These are phyloP conservation scores for Habrosyne pyritoides DNA, from an alignment of 2,888 invertebrate genomes.

Conservation along the genomic window DNA sequence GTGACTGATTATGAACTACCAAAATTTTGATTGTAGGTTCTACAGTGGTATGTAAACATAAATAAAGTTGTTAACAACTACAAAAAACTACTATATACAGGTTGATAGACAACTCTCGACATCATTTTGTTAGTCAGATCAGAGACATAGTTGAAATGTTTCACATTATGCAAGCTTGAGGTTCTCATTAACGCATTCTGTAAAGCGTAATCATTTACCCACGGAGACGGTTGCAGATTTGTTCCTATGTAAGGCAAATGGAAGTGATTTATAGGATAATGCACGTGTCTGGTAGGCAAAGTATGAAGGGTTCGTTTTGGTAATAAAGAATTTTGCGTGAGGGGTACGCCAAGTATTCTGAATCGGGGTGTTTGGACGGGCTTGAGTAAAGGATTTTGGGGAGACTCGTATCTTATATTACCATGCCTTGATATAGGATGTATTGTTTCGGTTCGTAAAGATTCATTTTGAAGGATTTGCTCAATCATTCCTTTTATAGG, in stretches of 20 bases:
- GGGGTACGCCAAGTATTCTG: not conserved
- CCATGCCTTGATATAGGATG: not conserved
- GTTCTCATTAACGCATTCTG: slow-evolving; percentile 18
- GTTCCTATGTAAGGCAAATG: slow-evolving; percentile 12
- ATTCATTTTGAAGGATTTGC: not conserved
- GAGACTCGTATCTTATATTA: not conserved
- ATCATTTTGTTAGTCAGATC: slow-evolving; percentile 20
- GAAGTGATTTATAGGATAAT: not conserved
- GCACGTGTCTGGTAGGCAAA: not conserved
- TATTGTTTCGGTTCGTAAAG: not conserved
- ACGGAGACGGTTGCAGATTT: slow-evolving; percentile 18
- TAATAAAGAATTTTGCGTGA: not conserved
- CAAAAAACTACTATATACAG: slow-evolving; percentile 10
- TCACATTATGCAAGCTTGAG: slow-evolving; percentile 17
- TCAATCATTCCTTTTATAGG: not conserved
- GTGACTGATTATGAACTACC: slow-evolving; percentile 53
- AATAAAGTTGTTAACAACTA: slow-evolving; percentile 7
- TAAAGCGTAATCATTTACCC: slow-evolving; percentile 14
- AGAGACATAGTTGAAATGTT: slow-evolving; percentile 19
- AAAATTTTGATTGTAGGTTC: slow-evolving; percentile 27
- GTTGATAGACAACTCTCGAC: slow-evolving; percentile 23
- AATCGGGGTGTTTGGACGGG: not conserved
- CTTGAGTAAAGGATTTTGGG: not conserved
- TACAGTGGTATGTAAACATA: slow-evolving; percentile 10
- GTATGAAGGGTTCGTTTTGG: not conserved